Evolutionary conservation across 1,140 invertebrate species (phyloP).

Genomic region (Zaprionus davidi): DNA sequence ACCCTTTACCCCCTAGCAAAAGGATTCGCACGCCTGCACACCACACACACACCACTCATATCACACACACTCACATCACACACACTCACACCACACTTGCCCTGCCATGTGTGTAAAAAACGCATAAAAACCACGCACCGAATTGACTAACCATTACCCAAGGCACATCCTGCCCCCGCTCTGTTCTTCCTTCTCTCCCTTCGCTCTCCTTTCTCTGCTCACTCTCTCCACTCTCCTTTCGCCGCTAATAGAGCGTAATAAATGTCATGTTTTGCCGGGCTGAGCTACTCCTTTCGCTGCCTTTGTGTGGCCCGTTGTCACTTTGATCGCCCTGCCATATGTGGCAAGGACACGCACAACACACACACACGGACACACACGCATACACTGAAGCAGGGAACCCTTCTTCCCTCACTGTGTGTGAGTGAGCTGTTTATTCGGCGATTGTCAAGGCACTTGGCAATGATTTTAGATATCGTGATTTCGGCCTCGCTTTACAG

Average conservation of each 20-base stretch:
- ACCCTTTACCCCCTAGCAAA: slow-evolving; percentile 52
- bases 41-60: slow-evolving; percentile 36
- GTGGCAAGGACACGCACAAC: slow-evolving; percentile 3
- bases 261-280: slow-evolving; percentile 75
- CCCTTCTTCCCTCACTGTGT: background rate
- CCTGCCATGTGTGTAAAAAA: slow-evolving; percentile 50
- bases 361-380: background rate
- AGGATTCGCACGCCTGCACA: slow-evolving; percentile 71
- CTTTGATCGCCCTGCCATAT: slow-evolving; percentile 43
- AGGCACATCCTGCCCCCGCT: slow-evolving; percentile 25
- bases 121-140: slow-evolving; percentile 36
- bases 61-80: slow-evolving; percentile 5
- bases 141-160: slow-evolving; percentile 46
- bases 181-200: background rate
- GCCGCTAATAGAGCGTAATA: slow-evolving; percentile 80
- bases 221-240: slow-evolving; percentile 19
- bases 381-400: background rate
- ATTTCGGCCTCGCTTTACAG: slow-evolving; percentile 27
- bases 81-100: background rate
- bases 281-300: slow-evolving; percentile 48
- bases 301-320: slow-evolving; percentile 42
- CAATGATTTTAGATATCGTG: slow-evolving; percentile 29
- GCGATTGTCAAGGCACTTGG: slow-evolving; percentile 43
- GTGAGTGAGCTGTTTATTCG: slow-evolving; percentile 71
- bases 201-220: slow-evolving; percentile 1